These are phyloP conservation scores for Sinonovacula constricta DNA, from an alignment of 1,140 invertebrate genomes.

Conservation along the genomic window DNA sequence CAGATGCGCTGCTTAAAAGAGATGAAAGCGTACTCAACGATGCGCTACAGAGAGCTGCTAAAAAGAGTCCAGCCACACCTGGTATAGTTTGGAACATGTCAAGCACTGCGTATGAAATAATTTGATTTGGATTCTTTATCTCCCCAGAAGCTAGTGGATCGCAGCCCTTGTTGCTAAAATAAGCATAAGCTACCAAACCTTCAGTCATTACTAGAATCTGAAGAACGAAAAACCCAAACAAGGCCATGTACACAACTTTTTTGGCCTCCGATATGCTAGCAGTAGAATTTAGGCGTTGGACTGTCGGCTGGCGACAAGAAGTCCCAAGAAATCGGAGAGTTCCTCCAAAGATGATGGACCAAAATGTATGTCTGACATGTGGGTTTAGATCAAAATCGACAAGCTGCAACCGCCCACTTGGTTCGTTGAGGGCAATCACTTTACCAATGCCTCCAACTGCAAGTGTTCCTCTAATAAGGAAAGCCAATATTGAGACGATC, in stretches of 20 bases:
- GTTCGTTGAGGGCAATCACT: neutral
- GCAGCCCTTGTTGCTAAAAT: constrained; percentile 8
- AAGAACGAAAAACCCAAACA: neutral
- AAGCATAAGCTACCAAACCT: constrained; percentile 19
- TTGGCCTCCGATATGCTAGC: constrained; percentile 4
- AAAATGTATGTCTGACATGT: neutral
- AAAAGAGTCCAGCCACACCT: constrained; percentile 27
- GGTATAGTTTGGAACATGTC: constrained; percentile 22
- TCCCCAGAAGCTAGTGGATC: constrained; percentile 15
- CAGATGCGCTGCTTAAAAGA: constrained; percentile 29
- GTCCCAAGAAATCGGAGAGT: neutral
- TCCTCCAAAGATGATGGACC: neutral
- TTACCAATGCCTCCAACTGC: neutral
- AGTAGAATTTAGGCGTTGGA: constrained; percentile 25
- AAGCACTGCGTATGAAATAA: constrained; percentile 21
- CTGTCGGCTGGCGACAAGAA: constrained; percentile 19
- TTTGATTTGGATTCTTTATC: constrained; percentile 26
- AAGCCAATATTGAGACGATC: neutral
- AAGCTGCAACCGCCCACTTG: neutral
- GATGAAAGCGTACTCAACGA: constrained; percentile 43
- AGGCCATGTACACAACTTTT: constrained; percentile 6
- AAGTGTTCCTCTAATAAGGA: neutral
- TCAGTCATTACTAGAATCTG: constrained; percentile 5
- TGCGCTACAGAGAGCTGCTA: constrained; percentile 31
- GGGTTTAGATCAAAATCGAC: neutral